phyloP scores from a whole-genome alignment of 2,888 invertebrate genomes.

The Iphiclides podalirius region DNA sequence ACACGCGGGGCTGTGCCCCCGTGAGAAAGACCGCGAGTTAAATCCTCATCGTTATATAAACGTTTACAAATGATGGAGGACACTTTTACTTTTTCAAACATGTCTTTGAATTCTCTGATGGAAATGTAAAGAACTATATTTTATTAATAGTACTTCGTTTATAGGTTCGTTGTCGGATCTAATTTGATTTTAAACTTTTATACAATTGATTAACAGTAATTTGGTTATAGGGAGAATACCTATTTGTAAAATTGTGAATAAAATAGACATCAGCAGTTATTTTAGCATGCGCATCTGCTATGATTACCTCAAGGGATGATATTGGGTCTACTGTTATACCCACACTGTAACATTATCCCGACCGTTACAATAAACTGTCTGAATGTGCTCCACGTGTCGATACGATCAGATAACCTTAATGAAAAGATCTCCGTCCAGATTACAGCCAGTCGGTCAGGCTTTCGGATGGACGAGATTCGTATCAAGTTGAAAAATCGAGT shows the following conservation, averaged over 20 bases:
- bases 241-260: no score
- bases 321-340: not conserved
- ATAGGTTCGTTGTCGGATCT: no score
- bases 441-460: slow-evolving; percentile 27
- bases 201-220: no score
- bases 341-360: not conserved
- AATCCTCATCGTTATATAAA: slow-evolving; percentile 40
- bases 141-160: no score
- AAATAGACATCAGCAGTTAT: not conserved
- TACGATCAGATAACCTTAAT: slow-evolving; percentile 67
- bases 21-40: slow-evolving; percentile 58
- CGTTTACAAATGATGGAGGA: not conserved
- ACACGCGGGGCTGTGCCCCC: slow-evolving; percentile 38
- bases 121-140: no score
- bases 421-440: slow-evolving; percentile 66
- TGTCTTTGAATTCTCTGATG: no score
- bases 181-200: no score
- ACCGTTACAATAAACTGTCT: slow-evolving; percentile 26
- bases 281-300: not conserved
- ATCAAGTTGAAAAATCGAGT: slow-evolving; percentile 21
- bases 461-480: slow-evolving; percentile 16
- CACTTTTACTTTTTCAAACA: no score
- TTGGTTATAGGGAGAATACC: no score
- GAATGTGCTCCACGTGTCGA: slow-evolving; percentile 54
- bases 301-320: not conserved